Base-by-base conservation (phyloP, 1,140 invertebrate genomes). In the Nymphalis io region DNA sequence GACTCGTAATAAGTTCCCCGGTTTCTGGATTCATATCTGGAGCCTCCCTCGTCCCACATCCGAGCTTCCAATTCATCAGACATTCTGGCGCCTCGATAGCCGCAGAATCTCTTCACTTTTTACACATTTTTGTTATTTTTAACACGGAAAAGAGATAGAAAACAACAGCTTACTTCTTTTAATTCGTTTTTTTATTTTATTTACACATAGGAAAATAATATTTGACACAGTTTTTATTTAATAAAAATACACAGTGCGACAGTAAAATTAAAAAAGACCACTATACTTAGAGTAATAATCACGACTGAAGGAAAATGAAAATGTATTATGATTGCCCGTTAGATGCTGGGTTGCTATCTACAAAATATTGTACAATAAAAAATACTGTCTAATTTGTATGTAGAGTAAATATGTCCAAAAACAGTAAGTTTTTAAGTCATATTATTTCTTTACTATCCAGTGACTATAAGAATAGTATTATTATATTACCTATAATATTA, bases 21-120 rank as follows among this genome's bases (percentile, higher is more conserved):
- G 62, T 73, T 80, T 42, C 81, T 72, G 40, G 83, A 73, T 58
- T 90, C 85, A 68, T 88, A 91, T 60, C 84, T 76, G 60, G 85
- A 83, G 6, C 80, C 79, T 40, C 81, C 86, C 38, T 91, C 89
- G 33, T 90, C 87, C 89, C 89, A 91, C 89, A 91, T 91, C 63
- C 89, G 80, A 44, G 89, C 87, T 76, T 91, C 89, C 18, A 87
- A 78, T 77, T 91, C 89, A 80, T 91, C 89, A 91, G 89, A 91
- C 89, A 91, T 91, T 80, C 85, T 88, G 88, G 88, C 83, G 87
- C 87, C 83, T 23, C 40, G 42, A 46, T 42, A 61, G 20, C 42
- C 57, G 57, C 53, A 72, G 16, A 59, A 48, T 46, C 44, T 61
- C 40, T 20, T 18, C 70, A 72, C 44, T 51, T 70, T 70, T 55